Evolutionary conservation across 2,113 vertebrate genomes (phyloP), one percentile per base, ranked within the genome.

Genomic region (Heteronetta atricapilla): DNA sequence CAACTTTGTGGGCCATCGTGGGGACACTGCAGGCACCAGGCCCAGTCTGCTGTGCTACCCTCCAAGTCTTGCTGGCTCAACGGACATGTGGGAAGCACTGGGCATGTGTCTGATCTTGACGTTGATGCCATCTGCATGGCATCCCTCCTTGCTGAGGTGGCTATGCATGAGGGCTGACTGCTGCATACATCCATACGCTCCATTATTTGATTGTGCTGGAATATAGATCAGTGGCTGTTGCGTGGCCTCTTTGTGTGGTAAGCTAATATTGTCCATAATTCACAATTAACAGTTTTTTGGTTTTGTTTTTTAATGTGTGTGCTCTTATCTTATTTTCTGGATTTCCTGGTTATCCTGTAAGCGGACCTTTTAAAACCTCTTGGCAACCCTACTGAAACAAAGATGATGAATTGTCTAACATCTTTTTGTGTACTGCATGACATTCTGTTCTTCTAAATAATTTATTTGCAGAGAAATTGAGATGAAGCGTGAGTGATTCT

Each of bases 11-110:
- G 53, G 29, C 44, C 56, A 42, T 56, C 22, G 0, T 10, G 4
- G 16, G 53, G 48, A 23, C 21, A 15, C 23, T 0, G 0, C 23
- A 23, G 46, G 28, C 0, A 0, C 23, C n/a, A 3, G 40, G 26
- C 73, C 34, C 36, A 80, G 68, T 34, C 2, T 3, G 8, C 73
- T n/a, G 16, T 3, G 13, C 46, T 2, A 11, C 25, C 29, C 11
- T 66, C 28, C 0, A 0, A 34, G 56, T 34, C 26, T 64, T 69
- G 31, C 29, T 46, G 36, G 40, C 28, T 22, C 0, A 10, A 62
- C 70, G 0, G 0, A 26, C 34, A 55, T 2, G 2, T 36, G 40
- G 69, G 15, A n/a, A 38, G 23, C 1, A 2, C 8, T 1, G 3
- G 59, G 10, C 20, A 13, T 1, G 1, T 31, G 0, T 5, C 33